These are phyloP conservation scores for Megalurothrips usitatus DNA, from an alignment of 2,888 invertebrate species.

Conservation along the genomic window DNA sequence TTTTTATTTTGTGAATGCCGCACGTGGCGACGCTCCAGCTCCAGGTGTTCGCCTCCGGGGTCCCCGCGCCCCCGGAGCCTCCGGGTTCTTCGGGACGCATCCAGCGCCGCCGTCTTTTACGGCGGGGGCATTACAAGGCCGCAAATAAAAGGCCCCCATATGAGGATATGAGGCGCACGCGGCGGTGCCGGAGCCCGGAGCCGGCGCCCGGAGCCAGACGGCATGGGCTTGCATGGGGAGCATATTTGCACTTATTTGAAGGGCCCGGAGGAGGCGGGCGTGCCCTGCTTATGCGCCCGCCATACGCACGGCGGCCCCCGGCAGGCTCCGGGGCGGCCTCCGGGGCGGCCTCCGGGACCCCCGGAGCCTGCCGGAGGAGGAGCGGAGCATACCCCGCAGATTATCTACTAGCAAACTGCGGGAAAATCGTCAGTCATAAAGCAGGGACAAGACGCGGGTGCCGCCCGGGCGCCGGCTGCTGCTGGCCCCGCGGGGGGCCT, in stretches of 20 bases:
- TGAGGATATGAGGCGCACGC: constrained; percentile 5
- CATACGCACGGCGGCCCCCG: too few species aligned
- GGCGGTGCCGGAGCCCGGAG: neutral
- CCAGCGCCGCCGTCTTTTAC: too few species aligned
- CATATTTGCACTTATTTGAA: constrained; percentile 21
- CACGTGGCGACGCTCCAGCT: too few species aligned
- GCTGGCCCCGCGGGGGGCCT: neutral
- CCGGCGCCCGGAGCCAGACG: neutral
- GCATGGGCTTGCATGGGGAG: neutral
- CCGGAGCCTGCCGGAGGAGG: neutral
- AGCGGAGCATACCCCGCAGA: constrained; percentile 3
- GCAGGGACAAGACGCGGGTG: neutral
- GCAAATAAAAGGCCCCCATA: neutral
- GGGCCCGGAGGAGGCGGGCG: neutral
- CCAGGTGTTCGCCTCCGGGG: too few species aligned
- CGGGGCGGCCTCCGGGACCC: too few species aligned
- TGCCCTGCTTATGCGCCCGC: neutral
- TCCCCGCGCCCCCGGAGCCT: too few species aligned
- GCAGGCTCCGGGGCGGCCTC: neutral
- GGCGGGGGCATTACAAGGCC: too few species aligned
- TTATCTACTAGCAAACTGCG: constrained; percentile 22
- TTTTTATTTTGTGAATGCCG: too few species aligned
- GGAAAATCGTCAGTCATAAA: constrained; percentile 26
- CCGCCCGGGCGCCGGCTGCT: neutral
- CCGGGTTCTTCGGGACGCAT: too few species aligned